Evolutionary conservation across 2,888 invertebrate genomes (phyloP).

Genomic region (Litoditis marina): DNA sequence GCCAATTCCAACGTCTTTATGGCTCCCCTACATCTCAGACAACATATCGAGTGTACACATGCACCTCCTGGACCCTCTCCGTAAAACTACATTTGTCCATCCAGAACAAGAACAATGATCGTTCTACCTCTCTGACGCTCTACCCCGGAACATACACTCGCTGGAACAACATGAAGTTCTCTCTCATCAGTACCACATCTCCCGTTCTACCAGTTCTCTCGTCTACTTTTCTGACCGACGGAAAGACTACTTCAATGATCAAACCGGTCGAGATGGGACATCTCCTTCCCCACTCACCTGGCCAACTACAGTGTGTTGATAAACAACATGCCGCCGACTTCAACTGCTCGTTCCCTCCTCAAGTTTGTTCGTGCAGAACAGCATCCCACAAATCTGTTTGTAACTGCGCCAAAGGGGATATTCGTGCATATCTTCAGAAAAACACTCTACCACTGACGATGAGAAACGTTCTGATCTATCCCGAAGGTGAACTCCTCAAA

Average conservation of each 20-base stretch:
- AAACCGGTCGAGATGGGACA: background rate
- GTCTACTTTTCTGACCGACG: background rate
- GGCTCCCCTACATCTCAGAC: constrained; percentile 7
- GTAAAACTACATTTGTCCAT: background rate
- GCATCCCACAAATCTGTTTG: background rate
- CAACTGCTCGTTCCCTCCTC: background rate
- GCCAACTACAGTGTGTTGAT: background rate
- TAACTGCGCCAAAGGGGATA: background rate
- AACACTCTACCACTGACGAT: background rate
- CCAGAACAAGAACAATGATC: background rate
- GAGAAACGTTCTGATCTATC: background rate
- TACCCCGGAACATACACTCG: background rate
- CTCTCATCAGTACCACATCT: background rate
- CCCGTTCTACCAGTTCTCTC: background rate
- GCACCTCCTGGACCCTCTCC: constrained; percentile 10
- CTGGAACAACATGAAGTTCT: background rate
- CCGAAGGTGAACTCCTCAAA: background rate
- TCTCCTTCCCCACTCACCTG: background rate
- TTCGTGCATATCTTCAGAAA: background rate
- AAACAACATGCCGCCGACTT: background rate
- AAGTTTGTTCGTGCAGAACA: background rate
- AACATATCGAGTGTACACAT: constrained; percentile 8
- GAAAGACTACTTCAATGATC: background rate
- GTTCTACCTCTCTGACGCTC: background rate
- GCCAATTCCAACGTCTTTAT: constrained; percentile 18